Percentiles rank a stretch among this genome's conserved stretches.
Evolutionary conservation across 2,888 invertebrate genomes (phyloP).

Genomic region (Tineola bisselliella): DNA sequence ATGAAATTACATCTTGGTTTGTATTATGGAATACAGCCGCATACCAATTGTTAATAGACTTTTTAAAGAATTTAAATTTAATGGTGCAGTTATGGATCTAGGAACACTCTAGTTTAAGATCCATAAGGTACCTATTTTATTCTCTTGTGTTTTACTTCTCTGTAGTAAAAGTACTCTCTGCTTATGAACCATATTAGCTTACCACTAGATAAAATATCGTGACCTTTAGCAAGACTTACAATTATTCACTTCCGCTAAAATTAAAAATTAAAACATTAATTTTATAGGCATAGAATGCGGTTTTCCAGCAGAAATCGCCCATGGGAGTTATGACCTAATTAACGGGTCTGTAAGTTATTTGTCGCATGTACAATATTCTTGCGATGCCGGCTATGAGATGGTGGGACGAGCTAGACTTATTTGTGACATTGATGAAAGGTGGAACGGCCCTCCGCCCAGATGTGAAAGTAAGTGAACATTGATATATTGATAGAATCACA

Average conservation of each 20-base stretch:
- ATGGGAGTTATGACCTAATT: constrained; percentile 82
- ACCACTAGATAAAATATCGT: too few relatives aligned
- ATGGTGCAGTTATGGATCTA: not conserved
- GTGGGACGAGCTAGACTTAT: constrained; percentile 83
- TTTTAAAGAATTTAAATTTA: not conserved
- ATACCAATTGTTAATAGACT: not conserved
- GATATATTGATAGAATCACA: too few relatives aligned
- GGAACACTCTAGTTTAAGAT: too few relatives aligned
- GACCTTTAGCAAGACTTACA: too few relatives aligned
- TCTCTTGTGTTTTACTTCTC: too few relatives aligned
- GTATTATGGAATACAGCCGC: not conserved
- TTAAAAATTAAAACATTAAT: too few relatives aligned
- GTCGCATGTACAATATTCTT: constrained; percentile 85
- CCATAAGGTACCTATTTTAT: too few relatives aligned
- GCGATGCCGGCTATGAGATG: constrained; percentile 87
- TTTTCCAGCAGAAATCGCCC: constrained; percentile 83
- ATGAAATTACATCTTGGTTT: not conserved
- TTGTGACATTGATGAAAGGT: constrained; percentile 91
- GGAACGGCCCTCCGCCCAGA: constrained; percentile 92
- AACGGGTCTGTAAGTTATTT: constrained; percentile 90
- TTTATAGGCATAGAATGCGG: constrained; percentile 86
- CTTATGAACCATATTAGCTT: too few relatives aligned
- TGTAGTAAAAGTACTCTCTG: too few relatives aligned
- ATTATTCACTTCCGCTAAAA: too few relatives aligned
- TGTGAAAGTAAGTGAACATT: constrained; percentile 79